A percentile compares a stretch with the other conserved stretches of the same genome.
These are phyloP conservation scores for Lasioglossum villosulum DNA, from an alignment of 2,888 invertebrate genomes.

Conservation along the genomic window DNA sequence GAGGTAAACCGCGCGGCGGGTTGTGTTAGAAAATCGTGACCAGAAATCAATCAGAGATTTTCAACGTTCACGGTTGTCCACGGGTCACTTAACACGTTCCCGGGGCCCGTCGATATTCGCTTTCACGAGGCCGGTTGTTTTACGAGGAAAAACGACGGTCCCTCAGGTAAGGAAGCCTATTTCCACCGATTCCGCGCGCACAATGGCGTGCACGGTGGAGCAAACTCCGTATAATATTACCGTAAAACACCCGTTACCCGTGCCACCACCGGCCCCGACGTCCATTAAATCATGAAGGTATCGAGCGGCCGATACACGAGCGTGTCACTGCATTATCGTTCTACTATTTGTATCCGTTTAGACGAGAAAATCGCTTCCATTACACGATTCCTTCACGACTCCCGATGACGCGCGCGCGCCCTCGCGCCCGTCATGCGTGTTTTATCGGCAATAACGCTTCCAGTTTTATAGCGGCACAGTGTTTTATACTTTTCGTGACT, in stretches of 20 bases:
- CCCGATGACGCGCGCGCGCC: constrained; percentile 10
- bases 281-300: constrained; percentile 70
- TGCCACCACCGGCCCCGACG: constrained; percentile 42
- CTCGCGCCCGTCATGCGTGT: constrained; percentile 26
- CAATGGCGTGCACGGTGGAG: constrained; percentile 49
- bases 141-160: constrained; percentile 19
- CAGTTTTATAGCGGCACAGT: constrained; percentile 51
- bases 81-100: constrained; percentile 4
- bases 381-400: constrained; percentile 58
- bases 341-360: constrained; percentile 67
- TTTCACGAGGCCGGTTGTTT: constrained; percentile 46
- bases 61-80: neutral
- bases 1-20: neutral
- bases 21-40: neutral
- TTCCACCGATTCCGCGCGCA: constrained; percentile 49
- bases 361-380: constrained; percentile 55
- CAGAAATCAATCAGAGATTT: neutral
- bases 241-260: constrained; percentile 70
- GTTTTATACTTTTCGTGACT: constrained; percentile 58
- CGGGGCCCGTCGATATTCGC: constrained; percentile 42
- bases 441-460: constrained; percentile 54
- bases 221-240: constrained; percentile 70
- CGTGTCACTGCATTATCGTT: constrained; percentile 63
- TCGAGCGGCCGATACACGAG: constrained; percentile 58
- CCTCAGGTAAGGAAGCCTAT: constrained; percentile 56